Base-by-base conservation (phyloP, 1,140 invertebrate genomes). In the Phenacoccus solenopsis region DNA sequence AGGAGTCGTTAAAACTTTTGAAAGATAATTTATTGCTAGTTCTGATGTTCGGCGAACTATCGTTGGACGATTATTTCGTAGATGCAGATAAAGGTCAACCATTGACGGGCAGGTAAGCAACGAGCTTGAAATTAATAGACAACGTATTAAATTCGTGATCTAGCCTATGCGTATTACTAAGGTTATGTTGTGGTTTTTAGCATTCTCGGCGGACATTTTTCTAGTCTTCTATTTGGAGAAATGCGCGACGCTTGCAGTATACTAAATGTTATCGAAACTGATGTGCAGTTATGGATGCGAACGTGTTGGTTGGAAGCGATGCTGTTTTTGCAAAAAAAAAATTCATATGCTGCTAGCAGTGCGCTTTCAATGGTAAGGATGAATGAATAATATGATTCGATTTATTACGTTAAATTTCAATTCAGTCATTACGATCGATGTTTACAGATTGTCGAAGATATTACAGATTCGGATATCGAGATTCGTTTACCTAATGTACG, bases 21-120 rank as follows among this genome's bases (percentile, higher is more conserved):
- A 27, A 64, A 64, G 59, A 64, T 24, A 64, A 64, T 25, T 24
- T 64, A 27, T 10, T 68, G 24, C 30, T 25, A 16, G 56, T 85
- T 72, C 76, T 88, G 22, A 75, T 88, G 13, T 85, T 81, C 74
- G 84, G 84, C 70, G 88, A 89, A 80, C 78, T 88, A 56, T 77
- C 78, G 70, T 79, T 85, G 0, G 83, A 85, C 76, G 79, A 79
- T 72, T 85, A 83, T 80, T 72, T 85, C 4, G 77, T 77, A 57
- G 78, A 78, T 49, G 74, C 71, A 4, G 74, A 72, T 57, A 24
- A 64, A 64, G 12, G 7, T 13, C 12, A 9, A 24, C 21, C 59
- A 1, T 49, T 49, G 16, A n/a, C 13, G 3, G 38, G 38, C 13
- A 49, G 38, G 38, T 49, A 49, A n/a, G 2, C 20, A n/a, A n/a